Percentiles rank a stretch among this genome's conserved stretches.
These are phyloP conservation scores for Oreochromis grahami DNA, from an alignment of 2,797 vertebrate genomes.

Conservation along the genomic window DNA sequence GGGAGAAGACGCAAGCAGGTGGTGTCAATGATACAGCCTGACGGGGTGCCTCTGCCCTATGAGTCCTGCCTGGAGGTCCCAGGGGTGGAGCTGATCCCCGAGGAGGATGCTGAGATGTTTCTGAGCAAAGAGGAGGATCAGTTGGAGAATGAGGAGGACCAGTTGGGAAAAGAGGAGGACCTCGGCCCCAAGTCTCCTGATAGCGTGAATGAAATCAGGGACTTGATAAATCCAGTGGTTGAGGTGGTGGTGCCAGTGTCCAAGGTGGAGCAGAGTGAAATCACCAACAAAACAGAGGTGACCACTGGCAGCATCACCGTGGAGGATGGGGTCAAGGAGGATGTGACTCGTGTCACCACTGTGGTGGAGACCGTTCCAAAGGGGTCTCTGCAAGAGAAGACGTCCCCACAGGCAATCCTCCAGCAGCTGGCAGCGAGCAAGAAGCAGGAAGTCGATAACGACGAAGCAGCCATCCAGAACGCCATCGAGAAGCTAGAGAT, in stretches of 20 bases:
- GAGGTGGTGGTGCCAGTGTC: constrained; percentile 25
- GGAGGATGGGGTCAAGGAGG: constrained; percentile 58
- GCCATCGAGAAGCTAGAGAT: constrained; percentile 52
- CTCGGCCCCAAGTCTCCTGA: constrained; percentile 65
- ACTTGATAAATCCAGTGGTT: constrained; percentile 75
- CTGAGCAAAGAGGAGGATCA: background rate
- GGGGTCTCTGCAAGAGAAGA: constrained; percentile 29
- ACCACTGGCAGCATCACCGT: constrained; percentile 34
- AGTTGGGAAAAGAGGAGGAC: background rate
- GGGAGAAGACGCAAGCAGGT: constrained; percentile 84
- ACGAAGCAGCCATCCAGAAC: constrained; percentile 27
- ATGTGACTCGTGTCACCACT: constrained; percentile 39
- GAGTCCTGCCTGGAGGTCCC: constrained; percentile 78
- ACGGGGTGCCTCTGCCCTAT: constrained; percentile 68
- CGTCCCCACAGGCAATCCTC: constrained; percentile 30
- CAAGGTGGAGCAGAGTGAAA: background rate
- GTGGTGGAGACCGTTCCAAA: constrained; percentile 21
- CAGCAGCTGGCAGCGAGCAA: constrained; percentile 31
- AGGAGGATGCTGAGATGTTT: constrained; percentile 46
- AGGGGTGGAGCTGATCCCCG: constrained; percentile 75
- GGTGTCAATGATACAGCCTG: constrained; percentile 90
- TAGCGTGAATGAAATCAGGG: constrained; percentile 74
- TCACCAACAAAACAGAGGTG: constrained; percentile 42
- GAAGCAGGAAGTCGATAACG: constrained; percentile 5
- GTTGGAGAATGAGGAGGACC: constrained; percentile 18